Evolutionary conservation across 2,797 vertebrate genomes (phyloP), one percentile per base, ranked within the genome.

Genomic region (Sparidentex hasta): DNA sequence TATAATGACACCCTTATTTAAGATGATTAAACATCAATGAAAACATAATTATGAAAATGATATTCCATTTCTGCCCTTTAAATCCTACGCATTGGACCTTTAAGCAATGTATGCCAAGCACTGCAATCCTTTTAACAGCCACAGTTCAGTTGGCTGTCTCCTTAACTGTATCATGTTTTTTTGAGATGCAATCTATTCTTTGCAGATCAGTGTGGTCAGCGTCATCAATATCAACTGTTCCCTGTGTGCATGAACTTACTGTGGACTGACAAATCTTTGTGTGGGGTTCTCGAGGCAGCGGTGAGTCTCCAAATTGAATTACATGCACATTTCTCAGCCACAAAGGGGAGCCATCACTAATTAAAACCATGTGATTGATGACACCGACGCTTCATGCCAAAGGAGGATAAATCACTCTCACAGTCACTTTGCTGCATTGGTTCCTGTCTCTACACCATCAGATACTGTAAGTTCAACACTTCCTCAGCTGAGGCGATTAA

Each of bases 341-440:
- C 95, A 95, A 94, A 94, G 91, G 94, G 93, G 89, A 93, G 93
- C 92, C 94, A 94, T 93, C 94, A 89, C 91, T 94, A 95, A 95
- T 95, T 95, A 95, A 95, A 94, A 92, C 81, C 89, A 91, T 81
- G 93, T 95, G 95, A 96, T 95, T 95, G 95, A 96, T 95, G 94
- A 93, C 91, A 86, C 71, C 77, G 84, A 93, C 80, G 93, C 89
- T 90, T 81, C 88, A 90, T 86, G 92, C 93, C 90, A 87, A 71
- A 77, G 83, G 61, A 85, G 88, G 82, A 94, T 92, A 92, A 93
- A 94, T 94, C 89, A 93, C 91, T 66, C 88, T 91, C 84, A 72
- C 88, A 87, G 91, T 93, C 93, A 95, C 93, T 94, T 93, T 95
- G 90, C 92, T 92, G 91, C 93, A 94, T 94, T 94, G 92, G 83